These are phyloP conservation scores for Taphrorychus bicolor DNA, from an alignment of 2,888 invertebrate species.

Conservation along the genomic window DNA sequence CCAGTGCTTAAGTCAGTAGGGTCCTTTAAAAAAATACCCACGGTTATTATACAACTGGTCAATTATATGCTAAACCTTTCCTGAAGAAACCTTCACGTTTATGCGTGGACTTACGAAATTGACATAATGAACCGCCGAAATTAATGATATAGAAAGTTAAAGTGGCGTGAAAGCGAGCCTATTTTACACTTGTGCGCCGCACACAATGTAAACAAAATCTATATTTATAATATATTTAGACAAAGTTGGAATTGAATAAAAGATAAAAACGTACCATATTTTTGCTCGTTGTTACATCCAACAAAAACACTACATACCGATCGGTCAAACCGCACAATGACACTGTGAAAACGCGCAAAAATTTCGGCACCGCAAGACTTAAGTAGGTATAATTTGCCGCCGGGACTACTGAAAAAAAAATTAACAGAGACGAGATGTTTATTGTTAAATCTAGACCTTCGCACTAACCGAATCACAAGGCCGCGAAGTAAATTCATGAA, in stretches of 20 bases:
- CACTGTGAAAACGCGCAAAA: background rate
- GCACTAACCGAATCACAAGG: constrained; percentile 24
- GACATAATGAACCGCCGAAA: constrained; percentile 32
- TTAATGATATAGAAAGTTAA: constrained; percentile 34
- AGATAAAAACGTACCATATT: background rate
- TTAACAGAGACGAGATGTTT: constrained; percentile 8
- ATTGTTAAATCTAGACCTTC: constrained; percentile 27
- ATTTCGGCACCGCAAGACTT: background rate
- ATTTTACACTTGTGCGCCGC: background rate
- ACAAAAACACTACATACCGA: background rate
- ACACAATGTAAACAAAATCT: background rate
- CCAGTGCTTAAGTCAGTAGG: no score
- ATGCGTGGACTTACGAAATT: constrained; percentile 22
- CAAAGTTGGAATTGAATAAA: no score
- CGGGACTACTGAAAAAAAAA: constrained; percentile 19
- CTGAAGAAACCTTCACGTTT: constrained; percentile 28
- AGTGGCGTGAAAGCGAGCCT: constrained; percentile 20
- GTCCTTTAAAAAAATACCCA: constrained; percentile 20
- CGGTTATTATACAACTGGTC: background rate
- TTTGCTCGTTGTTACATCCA: no score
- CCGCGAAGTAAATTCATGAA: constrained; percentile 18
- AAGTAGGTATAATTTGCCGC: background rate
- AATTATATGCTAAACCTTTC: constrained; percentile 23
- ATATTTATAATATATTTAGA: no score
- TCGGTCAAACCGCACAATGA: background rate